Evolutionary conservation across 2,797 vertebrate genomes (phyloP).

Genomic region (Acanthornis magna): DNA sequence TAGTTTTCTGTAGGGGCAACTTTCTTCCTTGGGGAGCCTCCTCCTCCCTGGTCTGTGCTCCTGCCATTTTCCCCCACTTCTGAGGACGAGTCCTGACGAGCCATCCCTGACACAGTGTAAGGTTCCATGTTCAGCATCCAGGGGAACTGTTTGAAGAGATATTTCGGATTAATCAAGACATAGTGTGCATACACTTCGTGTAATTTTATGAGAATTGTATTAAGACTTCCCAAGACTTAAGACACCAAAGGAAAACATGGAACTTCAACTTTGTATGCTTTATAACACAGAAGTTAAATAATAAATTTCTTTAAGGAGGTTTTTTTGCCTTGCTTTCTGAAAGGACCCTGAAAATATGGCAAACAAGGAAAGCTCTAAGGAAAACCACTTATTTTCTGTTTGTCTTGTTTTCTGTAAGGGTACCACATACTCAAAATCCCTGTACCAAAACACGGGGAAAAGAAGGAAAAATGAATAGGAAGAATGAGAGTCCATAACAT

Average conservation of each 20-base stretch:
- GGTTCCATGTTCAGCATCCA: constrained; percentile 99
- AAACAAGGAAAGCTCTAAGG: neutral
- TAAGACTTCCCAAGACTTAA: neutral
- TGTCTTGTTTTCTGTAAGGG: neutral
- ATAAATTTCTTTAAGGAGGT: neutral
- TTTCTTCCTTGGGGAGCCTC: constrained; percentile 94
- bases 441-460: accelerated
- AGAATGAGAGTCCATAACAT: neutral
- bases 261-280: neutral
- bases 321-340: neutral
- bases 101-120: constrained; percentile 97
- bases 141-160: constrained; percentile 83
- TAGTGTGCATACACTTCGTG: accelerated
- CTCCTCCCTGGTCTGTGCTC: constrained; percentile 79
- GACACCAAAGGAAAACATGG: neutral
- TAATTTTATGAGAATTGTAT: neutral
- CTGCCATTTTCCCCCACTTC: constrained; percentile 89
- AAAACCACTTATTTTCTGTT: neutral
- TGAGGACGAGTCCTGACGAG: constrained; percentile 91
- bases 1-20: constrained; percentile 98
- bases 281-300: neutral
- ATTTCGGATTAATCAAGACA: neutral
- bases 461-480: neutral
- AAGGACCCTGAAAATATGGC: neutral
- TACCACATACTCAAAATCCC: neutral